Evolutionary conservation across 2,113 vertebrate genomes (phyloP), one percentile per base, ranked within the genome.

Genomic region (Eira barbara): DNA sequence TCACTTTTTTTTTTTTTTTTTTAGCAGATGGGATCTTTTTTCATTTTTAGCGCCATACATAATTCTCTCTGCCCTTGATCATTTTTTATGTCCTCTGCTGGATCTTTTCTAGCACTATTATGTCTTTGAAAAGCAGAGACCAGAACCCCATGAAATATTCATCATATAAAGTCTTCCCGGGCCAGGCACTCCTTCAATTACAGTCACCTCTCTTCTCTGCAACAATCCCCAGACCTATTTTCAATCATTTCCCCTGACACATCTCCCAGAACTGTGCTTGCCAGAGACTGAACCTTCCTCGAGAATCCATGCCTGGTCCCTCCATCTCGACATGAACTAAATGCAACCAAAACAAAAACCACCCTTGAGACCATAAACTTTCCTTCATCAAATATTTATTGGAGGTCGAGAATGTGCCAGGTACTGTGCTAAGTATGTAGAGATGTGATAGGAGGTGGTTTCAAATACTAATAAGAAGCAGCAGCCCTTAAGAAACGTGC

Each of bases 101-200:
- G 71, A 74, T 91, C 55, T 96, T 93, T 93, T 76, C 90, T 89
- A 89, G 49, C 21, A 47, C 87, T 85, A 21, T 85, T 91, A 8
- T 84, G 47, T 97, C 42, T 92, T 91, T 76, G 76, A 96, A 79
- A 90, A 79, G 81, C 74, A 87, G 8, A 93, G n/a, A 55, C 20
- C 49, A 96, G 85, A 96, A 79, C 14, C 59, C 67, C 39, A 81
- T 97, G 78, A 97, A 97, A 93, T 85, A 97, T 93, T 95, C 65
- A 96, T 57, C 67, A 76, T 59, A 52, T 55, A 63, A 95, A 97
- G 73, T 47, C 97, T 91, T 95, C 65, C 55, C 49, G 49, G 61
- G 12, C 63, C 74, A 89, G 69, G 34, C 23, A 42, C 49, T 81
- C 57, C 42, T 89, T 78, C 71, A 81, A 21, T 76, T 63, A 80